phyloP scores from a whole-genome alignment of 2,797 vertebrate species.

The Spinus pinus region DNA sequence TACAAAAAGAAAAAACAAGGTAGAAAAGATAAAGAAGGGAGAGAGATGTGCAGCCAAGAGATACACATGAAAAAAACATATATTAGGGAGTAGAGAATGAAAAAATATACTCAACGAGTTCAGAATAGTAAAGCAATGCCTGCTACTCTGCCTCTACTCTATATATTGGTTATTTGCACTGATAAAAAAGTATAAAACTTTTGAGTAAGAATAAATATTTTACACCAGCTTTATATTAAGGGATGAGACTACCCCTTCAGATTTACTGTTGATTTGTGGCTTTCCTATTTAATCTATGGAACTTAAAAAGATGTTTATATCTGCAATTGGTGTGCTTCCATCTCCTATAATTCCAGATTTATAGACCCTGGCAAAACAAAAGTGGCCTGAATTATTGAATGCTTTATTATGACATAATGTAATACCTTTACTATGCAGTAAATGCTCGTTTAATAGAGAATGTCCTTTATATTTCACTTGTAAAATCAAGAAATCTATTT shows the following conservation, averaged over 20 bases:
- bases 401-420: not conserved
- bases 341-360: slow-evolving; percentile 8
- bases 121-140: not conserved
- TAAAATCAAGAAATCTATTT: not conserved
- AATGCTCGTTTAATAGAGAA: not conserved
- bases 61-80: not conserved
- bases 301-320: not conserved
- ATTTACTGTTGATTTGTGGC: not conserved
- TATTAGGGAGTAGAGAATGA: not conserved
- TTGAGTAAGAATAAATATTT: not conserved
- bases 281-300: not conserved
- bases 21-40: not conserved
- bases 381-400: not conserved
- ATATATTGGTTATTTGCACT: not conserved
- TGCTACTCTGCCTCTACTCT: not conserved
- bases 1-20: not conserved
- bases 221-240: not conserved
- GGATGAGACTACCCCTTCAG: not conserved
- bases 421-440: not conserved
- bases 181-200: not conserved
- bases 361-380: not conserved
- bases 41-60: not conserved
- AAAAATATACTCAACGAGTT: not conserved
- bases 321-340: not conserved
- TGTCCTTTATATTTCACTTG: not conserved